Percentiles rank a stretch among this genome's conserved stretches.
Conservation (phyloP, 2,888 invertebrate genomes). For the Platypus cylindrus region DNA sequence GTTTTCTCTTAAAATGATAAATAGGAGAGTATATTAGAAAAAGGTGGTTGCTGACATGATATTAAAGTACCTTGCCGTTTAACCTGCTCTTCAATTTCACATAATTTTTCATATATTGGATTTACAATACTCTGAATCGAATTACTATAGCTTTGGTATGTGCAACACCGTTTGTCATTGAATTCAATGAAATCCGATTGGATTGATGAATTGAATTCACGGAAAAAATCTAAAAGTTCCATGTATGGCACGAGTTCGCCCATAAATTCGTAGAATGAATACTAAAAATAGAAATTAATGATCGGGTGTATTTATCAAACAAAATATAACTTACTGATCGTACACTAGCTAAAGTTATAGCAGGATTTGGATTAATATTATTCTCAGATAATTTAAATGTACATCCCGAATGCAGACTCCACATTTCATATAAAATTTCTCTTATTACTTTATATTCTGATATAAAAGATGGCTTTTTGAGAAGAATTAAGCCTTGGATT, state of each 20-base stretch:
- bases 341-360: slow-evolving; percentile 30
- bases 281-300: slow-evolving; percentile 22
- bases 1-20: slow-evolving; percentile 24
- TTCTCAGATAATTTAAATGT: slow-evolving; percentile 25
- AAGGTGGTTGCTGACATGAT: too few relatives aligned
- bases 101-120: slow-evolving; percentile 24
- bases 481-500: slow-evolving; percentile 22
- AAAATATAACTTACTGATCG: slow-evolving; percentile 23
- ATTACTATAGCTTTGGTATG: slow-evolving; percentile 27
- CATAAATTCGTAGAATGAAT: slow-evolving; percentile 22
- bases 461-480: slow-evolving; percentile 23
- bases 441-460: slow-evolving; percentile 33
- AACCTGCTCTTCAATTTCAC: slow-evolving; percentile 25
- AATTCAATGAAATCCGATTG: slow-evolving; percentile 12
- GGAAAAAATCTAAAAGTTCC: slow-evolving; percentile 26
- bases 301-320: slow-evolving; percentile 7
- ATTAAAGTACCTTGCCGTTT: slow-evolving; percentile 21
- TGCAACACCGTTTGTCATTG: slow-evolving; percentile 20
- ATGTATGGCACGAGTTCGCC: slow-evolving; percentile 28
- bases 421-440: slow-evolving; percentile 33
- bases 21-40: not conserved
- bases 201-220: slow-evolving; percentile 23
- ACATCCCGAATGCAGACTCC: slow-evolving; percentile 25
- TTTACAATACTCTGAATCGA: slow-evolving; percentile 24
- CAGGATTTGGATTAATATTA: slow-evolving; percentile 22